Evolutionary conservation across 2,113 vertebrate species (phyloP).

Genomic region (Scophthalmus maximus): DNA sequence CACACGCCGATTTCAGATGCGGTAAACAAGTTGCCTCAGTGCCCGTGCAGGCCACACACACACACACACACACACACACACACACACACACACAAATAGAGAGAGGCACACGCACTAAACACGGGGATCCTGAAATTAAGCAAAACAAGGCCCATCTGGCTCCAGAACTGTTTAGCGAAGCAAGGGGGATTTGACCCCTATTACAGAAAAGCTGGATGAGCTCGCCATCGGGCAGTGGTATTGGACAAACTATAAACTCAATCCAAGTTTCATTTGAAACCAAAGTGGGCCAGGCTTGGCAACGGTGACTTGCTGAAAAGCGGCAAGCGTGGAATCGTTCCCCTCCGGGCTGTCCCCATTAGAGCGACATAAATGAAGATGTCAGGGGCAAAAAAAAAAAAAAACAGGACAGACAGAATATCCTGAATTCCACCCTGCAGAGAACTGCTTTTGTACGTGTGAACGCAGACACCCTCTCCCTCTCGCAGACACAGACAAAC

Average conservation of each 20-base stretch:
- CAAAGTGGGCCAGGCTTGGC: constrained; percentile 54
- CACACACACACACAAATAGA: constrained; percentile 42
- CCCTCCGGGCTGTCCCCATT: constrained; percentile 62
- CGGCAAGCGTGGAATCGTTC: constrained; percentile 49
- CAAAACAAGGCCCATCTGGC: constrained; percentile 75
- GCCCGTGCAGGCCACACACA: constrained; percentile 63
- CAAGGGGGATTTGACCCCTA: constrained; percentile 70
- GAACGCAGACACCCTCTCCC: constrained; percentile 70
- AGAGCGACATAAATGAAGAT: constrained; percentile 69
- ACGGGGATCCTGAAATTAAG: constrained; percentile 74
- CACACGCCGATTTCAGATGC: constrained; percentile 75
- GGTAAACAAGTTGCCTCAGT: constrained; percentile 75
- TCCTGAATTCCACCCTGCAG: constrained; percentile 69
- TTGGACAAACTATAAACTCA: constrained; percentile 65
- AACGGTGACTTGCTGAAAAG: constrained; percentile 55
- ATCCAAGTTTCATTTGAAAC: constrained; percentile 57
- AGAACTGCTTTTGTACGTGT: constrained; percentile 76
- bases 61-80: constrained; percentile 66
- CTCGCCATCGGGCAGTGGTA: constrained; percentile 52
- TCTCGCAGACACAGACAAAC: constrained; percentile 52
- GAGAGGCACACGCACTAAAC: constrained; percentile 53
- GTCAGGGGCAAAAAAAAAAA: constrained; percentile 56
- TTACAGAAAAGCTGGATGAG: constrained; percentile 62
- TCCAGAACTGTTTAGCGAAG: constrained; percentile 73
- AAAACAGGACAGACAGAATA: constrained; percentile 53